Percentiles rank a stretch among this genome's conserved stretches.
Conservation (phyloP, 2,113 vertebrate genomes). For the Microcebus lehilahytsara region DNA sequence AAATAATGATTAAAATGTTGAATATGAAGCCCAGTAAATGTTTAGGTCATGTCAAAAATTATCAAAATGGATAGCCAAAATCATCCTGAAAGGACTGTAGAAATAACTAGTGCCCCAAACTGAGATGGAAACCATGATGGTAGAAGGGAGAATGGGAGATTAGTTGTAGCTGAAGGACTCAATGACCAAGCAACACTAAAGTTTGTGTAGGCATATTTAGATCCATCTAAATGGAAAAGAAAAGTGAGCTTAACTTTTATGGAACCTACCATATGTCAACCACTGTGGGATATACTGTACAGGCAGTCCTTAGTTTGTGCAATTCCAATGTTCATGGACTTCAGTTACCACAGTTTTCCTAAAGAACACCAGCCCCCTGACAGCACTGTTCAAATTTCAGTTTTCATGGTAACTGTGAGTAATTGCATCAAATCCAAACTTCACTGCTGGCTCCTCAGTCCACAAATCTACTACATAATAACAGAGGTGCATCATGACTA, state of each 20-base stretch:
- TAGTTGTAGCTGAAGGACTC: not conserved
- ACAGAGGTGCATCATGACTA: not conserved
- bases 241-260: not conserved
- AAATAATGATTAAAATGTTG: not conserved
- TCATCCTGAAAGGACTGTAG: not conserved
- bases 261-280: not conserved
- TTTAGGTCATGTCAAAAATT: not conserved
- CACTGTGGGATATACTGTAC: not conserved
- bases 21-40: not conserved
- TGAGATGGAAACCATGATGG: not conserved
- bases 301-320: not conserved
- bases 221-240: not conserved
- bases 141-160: not conserved
- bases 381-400: not conserved
- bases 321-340: not conserved
- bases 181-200: not conserved
- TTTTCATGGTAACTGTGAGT: not conserved
- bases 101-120: not conserved
- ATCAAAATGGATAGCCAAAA: not conserved
- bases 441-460: not conserved
- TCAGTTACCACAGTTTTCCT: not conserved
- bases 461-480: not conserved
- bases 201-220: not conserved
- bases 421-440: not conserved
- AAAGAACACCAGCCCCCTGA: not conserved